Evolutionary conservation across 2,888 invertebrate genomes (phyloP), one percentile per base, ranked within the genome.

Genomic region (Cyaniris semiargus): DNA sequence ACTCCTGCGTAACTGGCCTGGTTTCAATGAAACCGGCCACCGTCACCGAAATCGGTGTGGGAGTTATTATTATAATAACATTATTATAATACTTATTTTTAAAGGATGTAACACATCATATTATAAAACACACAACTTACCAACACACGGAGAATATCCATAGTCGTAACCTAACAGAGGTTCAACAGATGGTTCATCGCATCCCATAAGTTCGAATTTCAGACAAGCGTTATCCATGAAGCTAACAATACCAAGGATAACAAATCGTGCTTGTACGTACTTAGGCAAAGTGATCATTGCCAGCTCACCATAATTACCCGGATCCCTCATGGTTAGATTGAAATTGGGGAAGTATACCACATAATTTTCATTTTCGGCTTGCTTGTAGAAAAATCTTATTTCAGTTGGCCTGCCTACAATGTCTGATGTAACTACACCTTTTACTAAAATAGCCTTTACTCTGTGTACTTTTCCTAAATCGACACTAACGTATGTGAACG

Each of bases 291-390:
- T 98, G 81, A 99, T 98, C 97, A 98, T 98, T 0, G 99, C 98
- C 77, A 99, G 91, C 94, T 98, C 98, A 77, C 99, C 99, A 86
- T 98, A 99, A 89, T 99, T 94, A 84, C 98, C 98, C n/a, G 98
- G 98, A 88, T 98, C 98, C 83, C 98, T 95, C 96, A 98, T 98
- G 0, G 98, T 98, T 74, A 98, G 90, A 88, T 98, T 98, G 88
- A 98, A 98, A 87, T 99, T 99, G 75, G 99, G 98, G 95, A 98
- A 99, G 86, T 99, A 99, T 0, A 99, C 98, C 4, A 99, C 98
- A 86, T 98, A 99, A 86, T 98, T 98, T 86, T 98, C 98, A 83
- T 95, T 96, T 90, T 98, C 98, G 31, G 97, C 96, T 93, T 98
- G 97, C 89, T 99, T 99, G 90, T 99, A 99, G 95, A 99, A 99